These are phyloP conservation scores for Orientallactaga sibirica DNA, from an alignment of 2,797 vertebrate species.

Conservation along the genomic window DNA sequence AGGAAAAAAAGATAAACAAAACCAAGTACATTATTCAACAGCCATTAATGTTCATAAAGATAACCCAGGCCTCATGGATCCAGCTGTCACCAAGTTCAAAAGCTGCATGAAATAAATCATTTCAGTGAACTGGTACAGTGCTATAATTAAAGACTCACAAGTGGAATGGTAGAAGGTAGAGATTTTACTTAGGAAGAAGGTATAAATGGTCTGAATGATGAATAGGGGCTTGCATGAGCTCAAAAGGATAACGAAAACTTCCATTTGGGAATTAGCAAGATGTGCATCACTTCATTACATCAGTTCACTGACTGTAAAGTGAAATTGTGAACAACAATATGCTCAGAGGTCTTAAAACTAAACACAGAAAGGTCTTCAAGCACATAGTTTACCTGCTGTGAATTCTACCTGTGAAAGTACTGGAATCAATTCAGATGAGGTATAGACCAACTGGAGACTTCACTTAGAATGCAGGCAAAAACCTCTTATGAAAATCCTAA, in stretches of 20 bases:
- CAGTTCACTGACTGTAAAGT: neutral
- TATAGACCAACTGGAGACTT: constrained; percentile 65
- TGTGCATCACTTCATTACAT: neutral
- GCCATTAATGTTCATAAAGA: neutral
- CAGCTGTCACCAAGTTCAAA: neutral
- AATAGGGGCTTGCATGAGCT: neutral
- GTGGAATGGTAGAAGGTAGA: neutral
- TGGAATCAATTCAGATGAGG: constrained; percentile 60
- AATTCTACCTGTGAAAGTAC: constrained; percentile 66
- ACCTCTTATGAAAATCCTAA: constrained; percentile 65
- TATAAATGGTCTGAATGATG: neutral
- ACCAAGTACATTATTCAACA: neutral
- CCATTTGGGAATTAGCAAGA: neutral
- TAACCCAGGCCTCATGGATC: neutral
- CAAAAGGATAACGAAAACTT: neutral
- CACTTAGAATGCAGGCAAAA: constrained; percentile 67
- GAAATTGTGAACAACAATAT: constrained; percentile 22
- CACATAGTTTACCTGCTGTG: constrained; percentile 57
- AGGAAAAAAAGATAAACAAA: neutral
- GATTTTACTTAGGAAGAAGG: neutral
- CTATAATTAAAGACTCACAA: neutral
- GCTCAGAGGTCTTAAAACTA: constrained; percentile 66
- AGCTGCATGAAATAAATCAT: neutral
- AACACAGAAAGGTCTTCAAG: constrained; percentile 44
- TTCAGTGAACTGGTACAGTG: neutral